These are phyloP conservation scores for Tetramorium bicarinatum DNA, from an alignment of 2,888 invertebrate species.

Conservation along the genomic window DNA sequence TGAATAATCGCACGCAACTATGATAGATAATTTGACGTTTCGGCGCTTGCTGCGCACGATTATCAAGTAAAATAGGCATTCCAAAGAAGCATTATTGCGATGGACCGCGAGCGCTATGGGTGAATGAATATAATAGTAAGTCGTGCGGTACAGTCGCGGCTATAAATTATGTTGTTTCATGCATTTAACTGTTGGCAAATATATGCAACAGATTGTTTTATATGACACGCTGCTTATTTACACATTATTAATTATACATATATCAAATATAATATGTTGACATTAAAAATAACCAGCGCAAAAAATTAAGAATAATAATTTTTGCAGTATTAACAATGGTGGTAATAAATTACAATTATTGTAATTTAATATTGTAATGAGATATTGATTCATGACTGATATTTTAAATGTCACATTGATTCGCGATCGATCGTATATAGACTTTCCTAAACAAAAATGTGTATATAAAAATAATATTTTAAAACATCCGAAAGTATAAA, in stretches of 20 bases:
- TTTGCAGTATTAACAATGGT: not conserved
- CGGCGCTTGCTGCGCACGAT: conserved; percentile 16
- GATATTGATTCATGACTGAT: not conserved
- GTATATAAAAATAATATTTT: conserved; percentile 8
- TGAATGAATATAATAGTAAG: conserved; percentile 38
- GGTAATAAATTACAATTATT: not conserved
- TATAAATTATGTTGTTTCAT: conserved; percentile 32
- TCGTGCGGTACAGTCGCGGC: conserved; percentile 24
- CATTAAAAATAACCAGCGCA: not conserved
- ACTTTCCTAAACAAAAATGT: not conserved
- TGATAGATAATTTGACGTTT: conserved; percentile 58
- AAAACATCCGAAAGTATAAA: not conserved
- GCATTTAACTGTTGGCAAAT: conserved; percentile 19
- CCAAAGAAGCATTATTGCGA: conserved; percentile 44
- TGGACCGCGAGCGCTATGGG: conserved; percentile 17
- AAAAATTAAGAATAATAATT: not conserved
- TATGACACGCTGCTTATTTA: not conserved
- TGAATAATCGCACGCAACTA: conserved; percentile 49
- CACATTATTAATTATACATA: conserved; percentile 14
- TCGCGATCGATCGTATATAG: not conserved
- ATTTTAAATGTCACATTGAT: not conserved
- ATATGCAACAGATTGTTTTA: not conserved
- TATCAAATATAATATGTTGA: no score
- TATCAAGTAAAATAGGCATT: conserved; percentile 35
- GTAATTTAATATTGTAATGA: not conserved